Evolutionary conservation across 2,113 vertebrate genomes (phyloP).

Genomic region (Uropsilus gracilis): DNA sequence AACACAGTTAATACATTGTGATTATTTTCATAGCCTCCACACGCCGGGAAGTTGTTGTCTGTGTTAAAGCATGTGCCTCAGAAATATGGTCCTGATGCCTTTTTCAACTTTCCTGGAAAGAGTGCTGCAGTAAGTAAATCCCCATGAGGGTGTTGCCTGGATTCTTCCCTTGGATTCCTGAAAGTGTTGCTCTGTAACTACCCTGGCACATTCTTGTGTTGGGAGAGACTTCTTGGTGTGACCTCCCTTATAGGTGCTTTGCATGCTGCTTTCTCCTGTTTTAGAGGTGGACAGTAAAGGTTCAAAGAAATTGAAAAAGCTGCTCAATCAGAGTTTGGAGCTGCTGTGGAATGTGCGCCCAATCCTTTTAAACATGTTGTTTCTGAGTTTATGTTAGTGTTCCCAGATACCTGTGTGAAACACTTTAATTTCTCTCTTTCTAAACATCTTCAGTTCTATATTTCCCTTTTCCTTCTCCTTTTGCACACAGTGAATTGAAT

Average conservation of each 20-base stretch:
- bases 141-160: not conserved
- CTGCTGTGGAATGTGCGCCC: not conserved
- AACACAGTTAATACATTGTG: constrained; percentile 54
- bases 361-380: not conserved
- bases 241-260: not conserved
- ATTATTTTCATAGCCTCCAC: constrained; percentile 90
- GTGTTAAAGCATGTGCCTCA: constrained; percentile 98
- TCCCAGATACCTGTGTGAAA: constrained; percentile 3
- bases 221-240: not conserved
- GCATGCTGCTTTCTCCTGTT: not conserved
- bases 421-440: too few species aligned
- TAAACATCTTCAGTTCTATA: not conserved
- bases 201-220: not conserved
- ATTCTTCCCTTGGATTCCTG: not conserved
- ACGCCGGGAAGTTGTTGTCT: constrained; percentile 96
- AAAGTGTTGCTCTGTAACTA: not conserved
- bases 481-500: not conserved
- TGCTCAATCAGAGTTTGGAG: not conserved
- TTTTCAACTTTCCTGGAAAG: constrained; percentile 99
- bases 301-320: not conserved
- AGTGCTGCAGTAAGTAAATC: constrained; percentile 94
- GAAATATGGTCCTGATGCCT: constrained; percentile 95
- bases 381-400: not conserved
- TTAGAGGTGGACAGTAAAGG: constrained; percentile 23
- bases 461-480: constrained; percentile 1